Evolutionary conservation across 2,113 vertebrate species (phyloP).

Genomic region (Phoxinus phoxinus): DNA sequence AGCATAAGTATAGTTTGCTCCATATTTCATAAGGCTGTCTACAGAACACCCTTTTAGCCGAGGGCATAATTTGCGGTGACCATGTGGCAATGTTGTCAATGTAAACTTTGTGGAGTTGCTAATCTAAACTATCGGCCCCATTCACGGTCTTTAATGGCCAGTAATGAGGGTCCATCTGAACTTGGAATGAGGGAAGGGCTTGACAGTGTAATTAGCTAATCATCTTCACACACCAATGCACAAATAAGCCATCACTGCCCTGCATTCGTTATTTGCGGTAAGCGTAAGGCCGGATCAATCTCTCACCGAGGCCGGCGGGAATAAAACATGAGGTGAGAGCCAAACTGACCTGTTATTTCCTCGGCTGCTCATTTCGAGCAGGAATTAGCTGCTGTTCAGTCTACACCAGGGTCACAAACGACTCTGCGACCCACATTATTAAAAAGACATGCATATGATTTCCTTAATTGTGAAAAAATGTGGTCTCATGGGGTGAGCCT

Average conservation of each 20-base stretch:
- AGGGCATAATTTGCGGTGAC: not conserved
- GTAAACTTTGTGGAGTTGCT: not conserved
- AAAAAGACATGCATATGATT: constrained; percentile 50
- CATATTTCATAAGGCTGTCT: constrained; percentile 15
- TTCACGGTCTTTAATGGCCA: constrained; percentile 19
- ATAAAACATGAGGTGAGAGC: constrained; percentile 54
- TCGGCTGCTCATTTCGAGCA: constrained; percentile 28
- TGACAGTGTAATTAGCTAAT: constrained; percentile 50
- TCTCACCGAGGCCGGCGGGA: constrained; percentile 37
- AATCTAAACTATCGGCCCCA: constrained; percentile 35
- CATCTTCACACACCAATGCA: constrained; percentile 51
- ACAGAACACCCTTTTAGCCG: not conserved
- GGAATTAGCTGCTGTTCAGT: constrained; percentile 41
- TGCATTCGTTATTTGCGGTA: constrained; percentile 46
- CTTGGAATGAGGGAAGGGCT: constrained; percentile 41
- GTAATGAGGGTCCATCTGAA: constrained; percentile 35
- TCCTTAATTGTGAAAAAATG: constrained; percentile 40
- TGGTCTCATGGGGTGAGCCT: not conserved
- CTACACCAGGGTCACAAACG: constrained; percentile 7
- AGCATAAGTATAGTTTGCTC: constrained; percentile 1
- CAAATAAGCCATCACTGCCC: constrained; percentile 36
- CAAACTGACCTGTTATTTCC: constrained; percentile 45
- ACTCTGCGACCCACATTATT: constrained; percentile 28
- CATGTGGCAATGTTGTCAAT: constrained; percentile 10
- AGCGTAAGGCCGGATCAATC: constrained; percentile 48